phyloP scores from a whole-genome alignment of 2,888 invertebrate genomes.

The Hydraecia micacea region DNA sequence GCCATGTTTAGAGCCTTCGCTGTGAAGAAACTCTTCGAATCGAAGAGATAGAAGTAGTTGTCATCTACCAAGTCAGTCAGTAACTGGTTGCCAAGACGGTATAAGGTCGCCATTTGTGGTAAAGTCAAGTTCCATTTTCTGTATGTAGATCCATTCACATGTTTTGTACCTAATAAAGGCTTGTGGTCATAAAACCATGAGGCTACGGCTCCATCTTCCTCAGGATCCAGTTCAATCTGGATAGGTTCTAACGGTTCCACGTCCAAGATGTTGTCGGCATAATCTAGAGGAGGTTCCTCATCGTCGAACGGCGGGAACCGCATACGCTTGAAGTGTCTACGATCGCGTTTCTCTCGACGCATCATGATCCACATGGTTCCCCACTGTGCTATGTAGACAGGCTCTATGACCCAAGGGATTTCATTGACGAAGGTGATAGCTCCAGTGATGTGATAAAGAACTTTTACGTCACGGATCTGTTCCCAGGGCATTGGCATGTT shows the following conservation, averaged over 20 bases:
- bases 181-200: constrained; percentile 99
- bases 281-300: constrained; percentile 99
- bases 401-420: constrained; percentile 99
- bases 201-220: constrained; percentile 97
- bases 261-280: constrained; percentile 99
- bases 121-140: constrained; percentile 98
- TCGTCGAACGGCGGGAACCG: constrained; percentile 99
- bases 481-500: constrained; percentile 99
- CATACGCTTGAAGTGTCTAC: constrained; percentile 99
- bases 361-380: constrained; percentile 99
- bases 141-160: constrained; percentile 99
- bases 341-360: constrained; percentile 99
- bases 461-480: constrained; percentile 99
- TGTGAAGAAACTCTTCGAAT: constrained; percentile 99
- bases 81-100: constrained; percentile 99
- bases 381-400: constrained; percentile 99
- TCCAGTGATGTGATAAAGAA: constrained; percentile 99
- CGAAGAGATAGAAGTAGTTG: constrained; percentile 99
- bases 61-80: constrained; percentile 99
- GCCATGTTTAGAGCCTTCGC: constrained; percentile 99
- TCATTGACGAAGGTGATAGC: constrained; percentile 99
- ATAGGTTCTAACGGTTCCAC: constrained; percentile 99
- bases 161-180: constrained; percentile 97
- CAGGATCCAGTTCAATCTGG: constrained; percentile 98
- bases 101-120: constrained; percentile 99